Evolutionary conservation across 2,797 vertebrate species (phyloP), one percentile per base, ranked within the genome.

Genomic region (Hafferia zeledoni): DNA sequence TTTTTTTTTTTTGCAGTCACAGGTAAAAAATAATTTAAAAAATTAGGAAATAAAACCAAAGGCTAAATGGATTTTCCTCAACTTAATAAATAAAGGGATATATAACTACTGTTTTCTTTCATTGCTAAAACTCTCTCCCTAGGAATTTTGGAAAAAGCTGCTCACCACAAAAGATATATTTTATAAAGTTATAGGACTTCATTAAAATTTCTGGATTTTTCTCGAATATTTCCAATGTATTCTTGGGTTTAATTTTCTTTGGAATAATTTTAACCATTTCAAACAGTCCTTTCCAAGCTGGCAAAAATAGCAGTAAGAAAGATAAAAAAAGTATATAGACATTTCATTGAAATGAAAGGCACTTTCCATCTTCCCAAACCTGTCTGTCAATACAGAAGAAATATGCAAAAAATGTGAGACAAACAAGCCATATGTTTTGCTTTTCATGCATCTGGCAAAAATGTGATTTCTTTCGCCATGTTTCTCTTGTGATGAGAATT

Each of bases 361-460:
- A 76, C 24, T 93, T 93, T 95, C 92, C 50, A 71, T 95, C 89
- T 93, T 94, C 65, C 28, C 77, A 86, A 89, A 91, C 69, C 52
- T 94, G 84, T 83, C 92, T 94, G 91, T 92, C 91, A 93, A 87
- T 89, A 91, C 33, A 89, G 78, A 87, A 87, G 55, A 95, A 93
- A 89, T 89, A 94, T 90, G 81, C 3, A 76, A 94, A 96, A 92
- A 95, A 96, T 89, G 78, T 93, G 88, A 94, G 84, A 85, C 76
- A 94, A 95, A 95, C 83, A 95, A 93, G 83, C 94, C 86, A 91
- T 97, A 94, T 95, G 92, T 96, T 97, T 97, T 95, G 37, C 70
- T 96, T 96, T 95, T 94, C 83, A 91, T 94, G 87, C 93, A 94
- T 93, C 91, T 96, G 94, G 85, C 30, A 87, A 95, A 96, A 95